These are phyloP conservation scores for Oreortyx pictus DNA, from an alignment of 2,797 vertebrate genomes.

Conservation along the genomic window DNA sequence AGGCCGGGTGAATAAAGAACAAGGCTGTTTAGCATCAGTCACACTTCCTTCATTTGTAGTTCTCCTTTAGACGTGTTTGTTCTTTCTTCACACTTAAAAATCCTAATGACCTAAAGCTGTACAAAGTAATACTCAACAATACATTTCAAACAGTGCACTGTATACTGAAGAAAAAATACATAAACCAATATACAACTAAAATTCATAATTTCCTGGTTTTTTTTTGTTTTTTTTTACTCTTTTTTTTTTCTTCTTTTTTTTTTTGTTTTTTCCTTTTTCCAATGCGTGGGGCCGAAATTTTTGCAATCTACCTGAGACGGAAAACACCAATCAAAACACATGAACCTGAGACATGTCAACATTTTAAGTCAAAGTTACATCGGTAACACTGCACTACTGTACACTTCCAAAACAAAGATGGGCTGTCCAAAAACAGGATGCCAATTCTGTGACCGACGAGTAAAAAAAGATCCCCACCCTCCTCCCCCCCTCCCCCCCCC, in stretches of 20 bases:
- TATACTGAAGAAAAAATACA: slow-evolving; percentile 92
- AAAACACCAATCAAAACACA: slow-evolving; percentile 93
- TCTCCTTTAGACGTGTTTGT: slow-evolving; percentile 85
- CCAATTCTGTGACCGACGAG: slow-evolving; percentile 59
- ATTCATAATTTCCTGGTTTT: slow-evolving; percentile 87
- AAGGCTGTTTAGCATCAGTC: slow-evolving; percentile 85
- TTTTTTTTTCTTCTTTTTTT: background rate
- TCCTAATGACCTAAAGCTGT: slow-evolving; percentile 87
- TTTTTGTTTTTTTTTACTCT: slow-evolving; percentile 48
- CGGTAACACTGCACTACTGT: slow-evolving; percentile 85
- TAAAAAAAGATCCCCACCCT: background rate
- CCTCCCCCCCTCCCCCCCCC: background rate
- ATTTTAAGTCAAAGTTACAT: slow-evolving; percentile 85
- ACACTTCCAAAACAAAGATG: slow-evolving; percentile 81
- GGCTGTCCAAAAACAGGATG: slow-evolving; percentile 74
- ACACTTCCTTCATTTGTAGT: slow-evolving; percentile 76
- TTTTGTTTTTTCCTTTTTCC: slow-evolving; percentile 63
- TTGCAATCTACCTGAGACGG: slow-evolving; percentile 99
- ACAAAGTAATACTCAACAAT: slow-evolving; percentile 97
- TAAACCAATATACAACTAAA: slow-evolving; percentile 95
- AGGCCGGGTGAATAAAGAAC: slow-evolving; percentile 86
- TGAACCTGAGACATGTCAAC: slow-evolving; percentile 97
- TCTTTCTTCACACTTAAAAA: slow-evolving; percentile 89
- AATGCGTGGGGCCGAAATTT: slow-evolving; percentile 87
- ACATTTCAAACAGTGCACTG: slow-evolving; percentile 98